Evolutionary conservation across 2,797 vertebrate species (phyloP), one percentile per base, ranked within the genome.

Genomic region (Parambassis ranga): DNA sequence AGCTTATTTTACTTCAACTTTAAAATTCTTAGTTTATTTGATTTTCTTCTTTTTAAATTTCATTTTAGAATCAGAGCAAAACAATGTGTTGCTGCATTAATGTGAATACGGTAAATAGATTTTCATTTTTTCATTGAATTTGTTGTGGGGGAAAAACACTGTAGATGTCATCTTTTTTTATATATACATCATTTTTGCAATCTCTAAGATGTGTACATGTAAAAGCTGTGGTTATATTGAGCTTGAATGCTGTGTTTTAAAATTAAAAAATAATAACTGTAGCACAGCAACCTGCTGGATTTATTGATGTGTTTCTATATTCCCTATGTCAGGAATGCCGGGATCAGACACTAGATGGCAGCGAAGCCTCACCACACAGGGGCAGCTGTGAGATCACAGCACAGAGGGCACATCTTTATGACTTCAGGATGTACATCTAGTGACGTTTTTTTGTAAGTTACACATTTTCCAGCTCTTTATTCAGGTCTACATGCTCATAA

Each of bases 181-280:
- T 82, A 84, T 86, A 59, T 76, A 81, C 60, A 41, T 76, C 9
- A 68, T 91, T 91, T 95, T 92, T 91, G 86, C 91, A 88, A 88
- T 93, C 89, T 95, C 89, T 95, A 91, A 94, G 94, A 88, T 82
- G 87, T 90, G 90, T 95, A 92, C 85, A 87, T 96, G 95, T 95
- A 90, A 94, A 96, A 93, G 93, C 92, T 95, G 95, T 97, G 94
- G 91, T 95, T 95, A 91, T 93, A 92, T 92, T 95, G 93, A 94
- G 93, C 93, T 96, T 95, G 94, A 93, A 93, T 94, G 95, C 93
- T 87, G 93, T 96, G 96, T 98, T 98, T 96, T 95, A 88, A 94
- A 94, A 95, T 94, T 94, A 95, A 96, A 92, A 60, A 85, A 89
- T 65, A 52, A 83, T 87, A 90, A 91, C 83, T 86, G 77, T 85